Evolutionary conservation across 2,888 invertebrate species (phyloP).

Genomic region (Nymphalis urticae): DNA sequence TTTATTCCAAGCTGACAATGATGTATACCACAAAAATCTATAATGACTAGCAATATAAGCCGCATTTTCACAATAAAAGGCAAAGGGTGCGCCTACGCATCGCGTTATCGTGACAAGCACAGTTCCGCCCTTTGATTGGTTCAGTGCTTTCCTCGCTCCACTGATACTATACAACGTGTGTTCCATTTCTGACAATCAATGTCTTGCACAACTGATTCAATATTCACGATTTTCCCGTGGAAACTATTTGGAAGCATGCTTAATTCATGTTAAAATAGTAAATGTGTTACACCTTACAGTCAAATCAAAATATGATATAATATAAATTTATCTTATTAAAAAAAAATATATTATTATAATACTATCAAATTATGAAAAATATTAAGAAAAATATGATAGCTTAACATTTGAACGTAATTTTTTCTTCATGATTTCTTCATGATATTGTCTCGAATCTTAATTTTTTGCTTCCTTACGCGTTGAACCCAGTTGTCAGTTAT

Average conservation of each 20-base stretch:
- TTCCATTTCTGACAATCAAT: slow-evolving; percentile 51
- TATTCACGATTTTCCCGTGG: slow-evolving; percentile 23
- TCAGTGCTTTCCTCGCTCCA: slow-evolving; percentile 63
- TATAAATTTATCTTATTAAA: no score
- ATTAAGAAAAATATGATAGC: no score
- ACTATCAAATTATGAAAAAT: background rate
- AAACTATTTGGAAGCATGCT: slow-evolving; percentile 5
- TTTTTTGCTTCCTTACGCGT: slow-evolving; percentile 12
- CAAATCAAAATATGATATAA: no score
- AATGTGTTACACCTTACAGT: no score
- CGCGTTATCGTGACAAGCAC: slow-evolving; percentile 68
- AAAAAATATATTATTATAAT: no score
- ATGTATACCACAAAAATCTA: background rate
- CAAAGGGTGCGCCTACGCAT: slow-evolving; percentile 70
- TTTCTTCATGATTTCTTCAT: background rate
- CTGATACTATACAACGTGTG: slow-evolving; percentile 54
- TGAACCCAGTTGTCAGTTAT: slow-evolving; percentile 1
- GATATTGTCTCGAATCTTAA: background rate
- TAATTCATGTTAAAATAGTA: no score
- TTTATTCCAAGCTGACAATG: background rate
- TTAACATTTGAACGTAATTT: no score
- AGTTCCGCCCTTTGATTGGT: slow-evolving; percentile 74
- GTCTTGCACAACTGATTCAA: slow-evolving; percentile 59
- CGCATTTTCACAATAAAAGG: slow-evolving; percentile 57
- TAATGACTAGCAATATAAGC: slow-evolving; percentile 7